phyloP scores from a whole-genome alignment of 2,888 invertebrate species.

The Colletes collaris region DNA sequence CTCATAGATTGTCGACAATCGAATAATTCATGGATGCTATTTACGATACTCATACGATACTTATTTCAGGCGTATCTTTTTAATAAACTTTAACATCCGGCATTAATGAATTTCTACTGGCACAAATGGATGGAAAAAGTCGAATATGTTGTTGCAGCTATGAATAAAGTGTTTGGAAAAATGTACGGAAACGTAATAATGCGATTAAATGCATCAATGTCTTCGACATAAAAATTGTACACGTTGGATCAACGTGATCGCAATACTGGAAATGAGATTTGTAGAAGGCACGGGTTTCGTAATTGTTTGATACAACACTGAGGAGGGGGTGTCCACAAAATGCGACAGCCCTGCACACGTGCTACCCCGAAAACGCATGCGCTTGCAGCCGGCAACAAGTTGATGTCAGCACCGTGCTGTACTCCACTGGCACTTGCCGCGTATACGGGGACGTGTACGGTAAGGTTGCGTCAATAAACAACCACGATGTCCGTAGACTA shows the following conservation, averaged over 20 bases:
- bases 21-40: constrained; percentile 14
- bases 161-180: not conserved
- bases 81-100: not conserved
- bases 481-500: constrained; percentile 42
- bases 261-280: not conserved
- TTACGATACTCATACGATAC: not conserved
- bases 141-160: not conserved
- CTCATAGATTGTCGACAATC: constrained; percentile 7
- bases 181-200: not conserved
- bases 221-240: not conserved
- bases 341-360: constrained; percentile 63
- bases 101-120: too few relatives aligned
- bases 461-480: constrained; percentile 61
- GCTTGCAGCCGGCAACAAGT: constrained; percentile 72
- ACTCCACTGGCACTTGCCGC: constrained; percentile 25
- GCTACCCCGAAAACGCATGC: constrained; percentile 68
- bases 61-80: not conserved
- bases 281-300: constrained; percentile 2
- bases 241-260: too few relatives aligned
- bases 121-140: not conserved
- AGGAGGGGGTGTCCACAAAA: constrained; percentile 30
- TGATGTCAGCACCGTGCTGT: constrained; percentile 65
- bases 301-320: constrained; percentile 36
- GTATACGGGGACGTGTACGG: constrained; percentile 50
- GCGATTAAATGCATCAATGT: not conserved